These are phyloP conservation scores for Lophius americanus DNA, from an alignment of 2,797 vertebrate genomes.

Conservation along the genomic window DNA sequence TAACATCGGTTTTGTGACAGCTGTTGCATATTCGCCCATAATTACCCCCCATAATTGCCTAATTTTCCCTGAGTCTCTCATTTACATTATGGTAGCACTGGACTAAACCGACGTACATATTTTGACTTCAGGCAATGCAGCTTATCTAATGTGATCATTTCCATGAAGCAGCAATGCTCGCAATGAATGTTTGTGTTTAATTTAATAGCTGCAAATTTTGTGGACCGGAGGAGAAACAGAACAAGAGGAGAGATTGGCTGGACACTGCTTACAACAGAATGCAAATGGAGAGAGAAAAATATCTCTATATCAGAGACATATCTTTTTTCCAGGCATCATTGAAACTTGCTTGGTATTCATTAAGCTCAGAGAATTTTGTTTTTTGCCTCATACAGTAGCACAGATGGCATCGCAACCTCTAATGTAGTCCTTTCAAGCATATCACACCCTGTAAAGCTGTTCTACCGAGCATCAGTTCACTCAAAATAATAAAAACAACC, in stretches of 20 bases:
- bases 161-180: not conserved
- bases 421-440: constrained; percentile 52
- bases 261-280: constrained; percentile 1
- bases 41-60: constrained; percentile 25
- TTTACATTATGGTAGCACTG: constrained; percentile 28
- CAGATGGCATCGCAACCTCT: constrained; percentile 46
- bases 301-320: not conserved
- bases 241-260: not conserved
- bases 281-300: constrained; percentile 8
- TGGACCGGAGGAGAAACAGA: not conserved
- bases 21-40: constrained; percentile 47
- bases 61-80: constrained; percentile 23
- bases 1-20: constrained; percentile 16
- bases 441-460: constrained; percentile 31
- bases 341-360: constrained; percentile 32
- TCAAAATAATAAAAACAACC: no score
- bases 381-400: constrained; percentile 33
- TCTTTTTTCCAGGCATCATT: constrained; percentile 18
- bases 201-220: not conserved
- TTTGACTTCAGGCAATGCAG: constrained; percentile 17
- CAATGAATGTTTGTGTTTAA: constrained; percentile 4
- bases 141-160: constrained; percentile 30
- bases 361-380: constrained; percentile 30
- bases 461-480: no score
- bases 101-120: constrained; percentile 13